Conservation (phyloP, 2,888 invertebrate genomes). For the Eupithecia tripunctaria region DNA sequence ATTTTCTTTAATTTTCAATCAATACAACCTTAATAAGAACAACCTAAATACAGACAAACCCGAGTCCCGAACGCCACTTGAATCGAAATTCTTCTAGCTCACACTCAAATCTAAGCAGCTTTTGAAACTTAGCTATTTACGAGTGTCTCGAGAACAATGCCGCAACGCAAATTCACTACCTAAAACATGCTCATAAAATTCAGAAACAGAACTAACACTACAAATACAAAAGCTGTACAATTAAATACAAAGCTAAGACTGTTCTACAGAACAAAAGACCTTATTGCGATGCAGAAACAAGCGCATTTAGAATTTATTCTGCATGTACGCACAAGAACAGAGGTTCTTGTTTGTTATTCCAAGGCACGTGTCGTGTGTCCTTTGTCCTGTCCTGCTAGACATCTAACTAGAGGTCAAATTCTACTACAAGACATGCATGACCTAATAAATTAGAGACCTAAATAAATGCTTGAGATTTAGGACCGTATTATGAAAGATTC, state of each 20-base stretch:
- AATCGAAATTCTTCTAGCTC: neutral
- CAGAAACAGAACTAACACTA: neutral
- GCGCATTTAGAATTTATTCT: constrained; percentile 29
- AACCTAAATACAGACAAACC: neutral
- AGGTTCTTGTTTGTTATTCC: constrained; percentile 19
- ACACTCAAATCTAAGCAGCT: neutral
- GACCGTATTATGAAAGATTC: too few relatives aligned
- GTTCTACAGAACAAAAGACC: constrained; percentile 32
- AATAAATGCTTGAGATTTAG: too few relatives aligned
- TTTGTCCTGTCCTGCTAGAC: constrained; percentile 21
- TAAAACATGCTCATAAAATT: neutral
- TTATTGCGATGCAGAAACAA: constrained; percentile 33
- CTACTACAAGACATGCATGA: neutral
- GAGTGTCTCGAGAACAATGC: neutral
- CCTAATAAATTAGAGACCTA: neutral
- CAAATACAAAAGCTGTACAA: neutral
- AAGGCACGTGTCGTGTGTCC: constrained; percentile 24
- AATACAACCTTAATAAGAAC: too few relatives aligned
- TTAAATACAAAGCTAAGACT: constrained; percentile 20
- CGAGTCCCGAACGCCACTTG: neutral
- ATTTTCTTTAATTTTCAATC: too few relatives aligned
- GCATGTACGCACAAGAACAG: constrained; percentile 29
- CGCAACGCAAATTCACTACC: neutral
- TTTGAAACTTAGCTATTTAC: neutral
- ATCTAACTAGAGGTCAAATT: constrained; percentile 3